Percentiles rank a stretch among this genome's conserved stretches.
Evolutionary conservation across 2,797 vertebrate genomes (phyloP).

Genomic region (Anisognathus igniventris): DNA sequence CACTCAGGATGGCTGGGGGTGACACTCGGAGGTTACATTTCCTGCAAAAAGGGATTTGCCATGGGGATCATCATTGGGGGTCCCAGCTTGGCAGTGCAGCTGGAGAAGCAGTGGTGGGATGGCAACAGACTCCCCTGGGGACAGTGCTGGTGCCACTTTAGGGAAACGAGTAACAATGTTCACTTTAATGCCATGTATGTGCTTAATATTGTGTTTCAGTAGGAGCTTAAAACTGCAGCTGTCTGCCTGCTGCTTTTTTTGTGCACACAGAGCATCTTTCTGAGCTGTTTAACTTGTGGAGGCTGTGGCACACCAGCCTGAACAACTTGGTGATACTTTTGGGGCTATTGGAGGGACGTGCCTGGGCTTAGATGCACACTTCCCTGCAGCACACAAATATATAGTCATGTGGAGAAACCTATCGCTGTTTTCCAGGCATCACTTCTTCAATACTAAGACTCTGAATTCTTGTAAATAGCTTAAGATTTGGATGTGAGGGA

Average conservation of each 20-base stretch:
- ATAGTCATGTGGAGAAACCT: fast-evolving
- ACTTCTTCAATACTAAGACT: neutral
- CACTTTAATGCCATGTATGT: neutral
- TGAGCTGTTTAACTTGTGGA: neutral
- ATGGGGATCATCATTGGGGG: too few species aligned
- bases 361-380: neutral
- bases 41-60: neutral
- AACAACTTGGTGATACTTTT: neutral
- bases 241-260: neutral
- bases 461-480: neutral
- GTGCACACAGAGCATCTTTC: neutral
- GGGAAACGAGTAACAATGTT: neutral
- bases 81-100: neutral
- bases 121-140: fast-evolving
- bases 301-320: neutral
- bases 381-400: neutral
- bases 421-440: neutral
- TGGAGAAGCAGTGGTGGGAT: neutral
- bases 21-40: fast-evolving
- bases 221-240: neutral
- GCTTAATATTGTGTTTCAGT: neutral
- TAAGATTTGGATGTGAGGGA: neutral
- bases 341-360: neutral
- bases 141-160: fast-evolving
- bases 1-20: neutral